Conservation (phyloP, 1,140 invertebrate species). For the Pseudomyrmex dendroicus region DNA sequence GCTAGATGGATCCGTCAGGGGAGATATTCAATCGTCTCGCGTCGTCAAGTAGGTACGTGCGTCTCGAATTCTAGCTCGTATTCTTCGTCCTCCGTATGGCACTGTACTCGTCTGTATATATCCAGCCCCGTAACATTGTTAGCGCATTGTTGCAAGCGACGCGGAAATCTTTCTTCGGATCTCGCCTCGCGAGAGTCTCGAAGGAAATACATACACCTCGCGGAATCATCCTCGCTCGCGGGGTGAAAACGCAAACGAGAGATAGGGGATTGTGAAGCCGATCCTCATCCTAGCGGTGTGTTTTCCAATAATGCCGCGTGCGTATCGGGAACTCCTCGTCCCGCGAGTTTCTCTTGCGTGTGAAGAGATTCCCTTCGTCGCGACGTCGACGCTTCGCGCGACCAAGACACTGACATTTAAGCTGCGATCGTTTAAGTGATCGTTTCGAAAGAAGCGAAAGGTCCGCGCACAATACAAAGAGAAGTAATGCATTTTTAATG, state of each 20-base stretch:
- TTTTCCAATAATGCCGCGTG: conserved; percentile 23
- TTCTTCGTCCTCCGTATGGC: neutral
- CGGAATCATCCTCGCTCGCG: conserved; percentile 20
- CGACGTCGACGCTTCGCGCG: neutral
- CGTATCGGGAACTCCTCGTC: neutral
- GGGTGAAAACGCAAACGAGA: conserved; percentile 29
- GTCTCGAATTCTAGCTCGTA: conserved; percentile 16
- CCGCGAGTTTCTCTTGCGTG: neutral
- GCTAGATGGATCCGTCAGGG: neutral
- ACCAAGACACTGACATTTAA: neutral
- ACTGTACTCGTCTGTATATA: neutral
- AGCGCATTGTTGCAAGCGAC: conserved; percentile 51
- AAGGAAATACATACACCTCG: neutral
- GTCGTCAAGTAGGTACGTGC: conserved; percentile 2
- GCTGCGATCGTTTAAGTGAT: no score
- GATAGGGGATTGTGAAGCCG: conserved; percentile 5
- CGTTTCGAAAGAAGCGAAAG: neutral
- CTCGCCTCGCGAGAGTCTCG: neutral
- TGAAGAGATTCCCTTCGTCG: no score
- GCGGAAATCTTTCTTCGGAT: conserved; percentile 41
- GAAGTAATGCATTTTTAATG: conserved; percentile 30
- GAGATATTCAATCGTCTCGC: conserved; percentile 44
- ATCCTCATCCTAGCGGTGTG: neutral
- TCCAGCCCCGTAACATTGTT: conserved; percentile 44
- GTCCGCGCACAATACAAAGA: neutral